Evolutionary conservation across 2,888 invertebrate species (phyloP).

Genomic region (Cephus sareptanus): DNA sequence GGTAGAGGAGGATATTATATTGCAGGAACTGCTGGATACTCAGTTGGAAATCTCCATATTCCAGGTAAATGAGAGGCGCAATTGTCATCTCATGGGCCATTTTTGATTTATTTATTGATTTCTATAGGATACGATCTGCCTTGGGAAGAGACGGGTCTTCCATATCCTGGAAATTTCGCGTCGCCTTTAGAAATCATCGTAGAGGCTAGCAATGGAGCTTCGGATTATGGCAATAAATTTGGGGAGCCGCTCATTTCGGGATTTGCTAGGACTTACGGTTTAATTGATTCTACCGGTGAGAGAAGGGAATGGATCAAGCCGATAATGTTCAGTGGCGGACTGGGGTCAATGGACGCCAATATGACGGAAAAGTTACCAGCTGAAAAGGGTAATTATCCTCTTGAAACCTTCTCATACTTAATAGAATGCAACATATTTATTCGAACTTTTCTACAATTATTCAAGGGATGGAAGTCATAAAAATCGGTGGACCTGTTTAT

Average conservation of each 20-base stretch:
- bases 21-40: slow-evolving; percentile 96
- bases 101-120: neutral
- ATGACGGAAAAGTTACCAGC: slow-evolving; percentile 85
- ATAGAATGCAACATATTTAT: neutral
- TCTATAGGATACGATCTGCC: slow-evolving; percentile 80
- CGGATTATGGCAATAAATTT: slow-evolving; percentile 99
- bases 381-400: slow-evolving; percentile 70
- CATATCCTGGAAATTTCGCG: slow-evolving; percentile 92
- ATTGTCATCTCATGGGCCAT: neutral
- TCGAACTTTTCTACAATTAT: slow-evolving; percentile 11
- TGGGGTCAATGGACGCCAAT: slow-evolving; percentile 87
- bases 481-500: slow-evolving; percentile 97
- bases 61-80: slow-evolving; percentile 72
- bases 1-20: slow-evolving; percentile 94
- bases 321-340: slow-evolving; percentile 98
- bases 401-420: neutral
- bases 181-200: slow-evolving; percentile 89
- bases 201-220: slow-evolving; percentile 97
- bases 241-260: slow-evolving; percentile 95
- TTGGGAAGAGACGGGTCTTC: slow-evolving; percentile 79
- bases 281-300: slow-evolving; percentile 73
- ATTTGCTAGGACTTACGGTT: slow-evolving; percentile 91
- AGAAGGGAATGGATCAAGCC: slow-evolving; percentile 96
- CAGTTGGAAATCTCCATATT: slow-evolving; percentile 91
- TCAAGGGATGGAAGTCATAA: slow-evolving; percentile 88